phyloP scores from a whole-genome alignment of 2,797 vertebrate species.

The Parotocinclus haroldoi region DNA sequence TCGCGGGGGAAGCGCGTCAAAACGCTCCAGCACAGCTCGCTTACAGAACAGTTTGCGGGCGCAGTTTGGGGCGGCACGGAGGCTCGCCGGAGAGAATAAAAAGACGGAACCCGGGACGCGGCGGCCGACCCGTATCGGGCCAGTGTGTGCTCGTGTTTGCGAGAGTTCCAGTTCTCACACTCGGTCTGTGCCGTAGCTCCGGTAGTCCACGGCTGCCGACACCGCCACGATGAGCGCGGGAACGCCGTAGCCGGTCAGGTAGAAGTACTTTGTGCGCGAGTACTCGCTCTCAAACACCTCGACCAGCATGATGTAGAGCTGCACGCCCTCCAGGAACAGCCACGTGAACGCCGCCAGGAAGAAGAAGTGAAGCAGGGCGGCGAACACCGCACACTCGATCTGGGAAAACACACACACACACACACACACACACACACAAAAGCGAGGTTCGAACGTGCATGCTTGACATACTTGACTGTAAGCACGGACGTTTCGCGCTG shows the following conservation, averaged over 20 bases:
- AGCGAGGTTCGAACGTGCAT: too few species aligned
- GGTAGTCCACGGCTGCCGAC: slow-evolving; percentile 92
- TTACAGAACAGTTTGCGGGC: too few species aligned
- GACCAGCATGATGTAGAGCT: slow-evolving; percentile 98
- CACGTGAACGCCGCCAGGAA: slow-evolving; percentile 98
- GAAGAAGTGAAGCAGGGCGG: slow-evolving; percentile 97
- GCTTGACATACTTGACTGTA: too few species aligned
- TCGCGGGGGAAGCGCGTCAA: too few species aligned
- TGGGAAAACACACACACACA: slow-evolving; percentile 52
- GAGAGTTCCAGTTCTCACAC: slow-evolving; percentile 79
- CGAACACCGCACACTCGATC: slow-evolving; percentile 95
- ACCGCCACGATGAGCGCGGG: slow-evolving; percentile 94
- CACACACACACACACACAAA: slow-evolving; percentile 1
- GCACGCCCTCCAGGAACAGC: slow-evolving; percentile 98
- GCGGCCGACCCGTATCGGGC: too few species aligned
- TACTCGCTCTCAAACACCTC: slow-evolving; percentile 98
- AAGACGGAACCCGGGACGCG: too few species aligned
- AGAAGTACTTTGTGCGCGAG: slow-evolving; percentile 95
- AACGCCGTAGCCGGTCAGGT: slow-evolving; percentile 94
- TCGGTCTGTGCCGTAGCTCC: slow-evolving; percentile 96
- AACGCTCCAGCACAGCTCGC: too few species aligned
- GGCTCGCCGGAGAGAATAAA: too few species aligned
- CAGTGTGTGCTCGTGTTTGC: too few species aligned
- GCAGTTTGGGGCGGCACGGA: too few species aligned
- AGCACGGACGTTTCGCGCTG: too few species aligned